These are phyloP conservation scores for Conchocele bisecta DNA, from an alignment of 2,888 invertebrate genomes.

Conservation along the genomic window DNA sequence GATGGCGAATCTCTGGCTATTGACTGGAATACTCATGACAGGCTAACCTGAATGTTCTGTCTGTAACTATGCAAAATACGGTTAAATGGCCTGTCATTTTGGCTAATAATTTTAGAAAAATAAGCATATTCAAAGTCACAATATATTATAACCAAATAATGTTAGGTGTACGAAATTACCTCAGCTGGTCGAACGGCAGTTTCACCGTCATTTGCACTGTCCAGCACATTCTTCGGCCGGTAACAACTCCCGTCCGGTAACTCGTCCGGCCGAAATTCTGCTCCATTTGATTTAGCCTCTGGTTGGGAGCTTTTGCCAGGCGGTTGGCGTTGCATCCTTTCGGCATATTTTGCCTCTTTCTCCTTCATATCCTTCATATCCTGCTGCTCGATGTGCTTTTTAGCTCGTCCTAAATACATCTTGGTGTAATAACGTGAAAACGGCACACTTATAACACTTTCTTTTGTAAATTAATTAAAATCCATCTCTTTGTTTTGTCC, in stretches of 20 bases:
- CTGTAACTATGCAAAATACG: too few relatives aligned
- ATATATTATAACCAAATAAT: too few relatives aligned
- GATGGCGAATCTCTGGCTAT: too few relatives aligned
- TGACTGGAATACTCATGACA: too few relatives aligned
- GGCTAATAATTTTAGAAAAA: too few relatives aligned
- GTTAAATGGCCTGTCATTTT: too few relatives aligned
- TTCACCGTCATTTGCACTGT: constrained; percentile 53
- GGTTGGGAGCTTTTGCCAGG: constrained; percentile 32
- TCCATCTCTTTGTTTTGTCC: constrained; percentile 53
- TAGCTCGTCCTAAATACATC: constrained; percentile 70
- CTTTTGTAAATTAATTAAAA: neutral
- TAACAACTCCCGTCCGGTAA: constrained; percentile 74
- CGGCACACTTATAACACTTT: constrained; percentile 10
- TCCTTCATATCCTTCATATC: constrained; percentile 67
- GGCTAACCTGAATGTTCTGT: too few relatives aligned
- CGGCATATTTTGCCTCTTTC: constrained; percentile 61
- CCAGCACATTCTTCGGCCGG: constrained; percentile 64
- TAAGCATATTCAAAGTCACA: too few relatives aligned
- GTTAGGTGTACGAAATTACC: constrained; percentile 60
- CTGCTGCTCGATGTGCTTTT: constrained; percentile 65
- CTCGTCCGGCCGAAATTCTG: constrained; percentile 65
- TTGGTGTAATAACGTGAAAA: constrained; percentile 21
- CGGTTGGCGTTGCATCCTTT: constrained; percentile 48
- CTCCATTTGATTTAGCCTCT: constrained; percentile 26
- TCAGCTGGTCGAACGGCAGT: constrained; percentile 69